Evolutionary conservation across 2,113 vertebrate species (phyloP).

Genomic region (Daboia siamensis): DNA sequence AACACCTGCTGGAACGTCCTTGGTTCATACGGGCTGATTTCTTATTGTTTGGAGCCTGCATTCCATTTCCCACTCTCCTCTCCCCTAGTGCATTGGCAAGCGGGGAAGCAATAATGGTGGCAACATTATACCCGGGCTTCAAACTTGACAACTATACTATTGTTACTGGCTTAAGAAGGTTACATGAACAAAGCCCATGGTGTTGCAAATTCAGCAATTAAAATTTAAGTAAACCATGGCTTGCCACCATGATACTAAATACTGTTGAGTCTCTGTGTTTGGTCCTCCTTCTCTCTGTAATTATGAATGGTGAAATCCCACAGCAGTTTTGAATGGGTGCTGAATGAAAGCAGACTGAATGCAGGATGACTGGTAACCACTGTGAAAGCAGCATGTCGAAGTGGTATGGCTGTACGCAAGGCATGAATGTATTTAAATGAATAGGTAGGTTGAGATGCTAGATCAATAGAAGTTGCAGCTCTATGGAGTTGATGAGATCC

Average conservation of each 20-base stretch:
- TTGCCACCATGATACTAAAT: background rate
- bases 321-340: background rate
- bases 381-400: background rate
- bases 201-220: background rate
- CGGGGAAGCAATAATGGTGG: too few species aligned
- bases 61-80: too few species aligned
- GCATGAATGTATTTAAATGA: background rate
- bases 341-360: background rate
- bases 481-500: background rate
- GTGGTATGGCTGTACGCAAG: background rate
- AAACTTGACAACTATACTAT: background rate
- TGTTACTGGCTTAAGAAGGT: background rate
- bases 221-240: background rate
- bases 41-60: too few species aligned
- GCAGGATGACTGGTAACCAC: background rate
- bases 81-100: too few species aligned
- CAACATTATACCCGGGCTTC: too few species aligned
- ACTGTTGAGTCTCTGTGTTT: background rate
- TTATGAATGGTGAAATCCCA: background rate
- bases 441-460: background rate
- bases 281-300: background rate
- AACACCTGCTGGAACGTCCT: too few species aligned
- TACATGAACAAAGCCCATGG: background rate
- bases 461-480: background rate
- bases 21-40: too few species aligned